Evolutionary conservation across 1,140 invertebrate species (phyloP).

Genomic region (Rhizoglyphus robini): DNA sequence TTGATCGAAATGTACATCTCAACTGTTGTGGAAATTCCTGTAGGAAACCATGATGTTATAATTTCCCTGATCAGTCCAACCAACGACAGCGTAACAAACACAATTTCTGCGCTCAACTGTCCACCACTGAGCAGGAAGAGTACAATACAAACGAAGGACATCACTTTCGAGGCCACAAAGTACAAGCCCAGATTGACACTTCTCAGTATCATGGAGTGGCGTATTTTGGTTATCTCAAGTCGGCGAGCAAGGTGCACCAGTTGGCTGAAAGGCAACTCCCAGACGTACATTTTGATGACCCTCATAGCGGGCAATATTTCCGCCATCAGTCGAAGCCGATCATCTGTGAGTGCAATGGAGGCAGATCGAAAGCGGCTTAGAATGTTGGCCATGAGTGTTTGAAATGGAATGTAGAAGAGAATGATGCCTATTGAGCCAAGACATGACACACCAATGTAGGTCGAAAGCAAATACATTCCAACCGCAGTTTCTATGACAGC

Average conservation of each 20-base stretch:
- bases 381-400: conserved; percentile 3
- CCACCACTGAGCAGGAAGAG: conserved; percentile 51
- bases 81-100: conserved; percentile 55
- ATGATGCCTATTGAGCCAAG: neutral
- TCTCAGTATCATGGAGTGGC: conserved; percentile 41
- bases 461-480: neutral
- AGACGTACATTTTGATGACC: too few species aligned
- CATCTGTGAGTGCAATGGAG: conserved; percentile 58
- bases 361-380: conserved; percentile 35
- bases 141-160: conserved; percentile 54
- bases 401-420: neutral
- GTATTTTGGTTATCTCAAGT: neutral
- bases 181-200: conserved; percentile 44
- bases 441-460: neutral
- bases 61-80: conserved; percentile 50
- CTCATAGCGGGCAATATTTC: too few species aligned
- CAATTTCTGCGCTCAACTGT: too few species aligned
- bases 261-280: neutral
- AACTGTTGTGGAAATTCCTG: conserved; percentile 44
- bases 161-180: conserved; percentile 45
- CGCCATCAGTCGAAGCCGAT: conserved; percentile 71
- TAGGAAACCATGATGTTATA: conserved; percentile 54
- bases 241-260: neutral
- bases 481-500: conserved; percentile 51
- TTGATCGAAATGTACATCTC: conserved; percentile 47